phyloP scores from a whole-genome alignment of 2,888 invertebrate species.

The Ophion ellenae region DNA sequence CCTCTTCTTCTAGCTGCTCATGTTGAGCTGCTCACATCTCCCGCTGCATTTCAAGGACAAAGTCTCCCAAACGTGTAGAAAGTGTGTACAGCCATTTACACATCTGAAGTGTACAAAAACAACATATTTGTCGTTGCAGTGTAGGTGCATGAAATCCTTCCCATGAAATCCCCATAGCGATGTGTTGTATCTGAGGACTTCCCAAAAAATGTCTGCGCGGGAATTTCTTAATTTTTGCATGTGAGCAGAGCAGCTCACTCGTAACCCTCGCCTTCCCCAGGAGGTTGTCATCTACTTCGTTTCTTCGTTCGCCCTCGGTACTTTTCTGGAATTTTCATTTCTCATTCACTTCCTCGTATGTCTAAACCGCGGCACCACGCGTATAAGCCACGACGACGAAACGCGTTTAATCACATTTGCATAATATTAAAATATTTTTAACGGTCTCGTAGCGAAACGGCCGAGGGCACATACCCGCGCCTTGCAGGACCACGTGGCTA shows the following conservation, averaged over 20 bases:
- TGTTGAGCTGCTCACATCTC: no score
- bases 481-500: conserved; percentile 4
- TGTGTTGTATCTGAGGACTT: no score
- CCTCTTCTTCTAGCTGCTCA: no score
- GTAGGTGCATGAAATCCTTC: no score
- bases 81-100: no score
- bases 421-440: conserved; percentile 82
- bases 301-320: neutral
- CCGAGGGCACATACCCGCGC: conserved; percentile 59
- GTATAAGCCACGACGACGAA: conserved; percentile 60
- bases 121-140: no score
- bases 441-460: conserved; percentile 44
- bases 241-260: no score
- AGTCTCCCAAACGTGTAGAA: no score
- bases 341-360: conserved; percentile 27
- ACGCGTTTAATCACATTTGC: conserved; percentile 80
- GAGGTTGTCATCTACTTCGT: neutral
- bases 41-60: no score
- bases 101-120: no score
- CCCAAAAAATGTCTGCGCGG: no score
- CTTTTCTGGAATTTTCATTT: conserved; percentile 32
- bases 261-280: neutral
- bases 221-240: conserved; percentile 11
- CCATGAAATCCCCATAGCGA: no score
- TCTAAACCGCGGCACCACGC: conserved; percentile 9